A percentile compares a stretch with the other conserved stretches of the same genome.
Conservation (phyloP, 2,888 invertebrate species). For the Dusona sp. region DNA sequence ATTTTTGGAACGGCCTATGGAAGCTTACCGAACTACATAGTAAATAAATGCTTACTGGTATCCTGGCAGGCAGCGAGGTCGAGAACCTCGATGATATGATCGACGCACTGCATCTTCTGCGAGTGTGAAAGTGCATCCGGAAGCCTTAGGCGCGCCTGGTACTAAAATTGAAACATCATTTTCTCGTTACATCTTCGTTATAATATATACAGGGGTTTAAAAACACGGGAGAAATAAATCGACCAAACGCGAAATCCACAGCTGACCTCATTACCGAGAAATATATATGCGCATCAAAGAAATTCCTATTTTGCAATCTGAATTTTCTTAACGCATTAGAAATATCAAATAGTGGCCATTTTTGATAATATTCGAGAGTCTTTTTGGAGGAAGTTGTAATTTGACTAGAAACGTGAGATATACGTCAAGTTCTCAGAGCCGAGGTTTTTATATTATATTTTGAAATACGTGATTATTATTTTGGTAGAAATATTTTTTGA, state of each 20-base stretch:
- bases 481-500: background rate
- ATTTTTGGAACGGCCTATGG: conserved; percentile 3
- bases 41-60: conserved; percentile 87
- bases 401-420: background rate
- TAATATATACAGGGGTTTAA: conserved; percentile 45
- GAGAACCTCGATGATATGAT: conserved; percentile 91
- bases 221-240: conserved; percentile 25
- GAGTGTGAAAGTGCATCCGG: conserved; percentile 90
- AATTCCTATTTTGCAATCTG: conserved; percentile 46
- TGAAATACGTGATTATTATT: background rate
- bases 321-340: conserved; percentile 1
- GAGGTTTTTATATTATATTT: background rate
- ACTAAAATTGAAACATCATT: conserved; percentile 84
- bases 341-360: conserved; percentile 11
- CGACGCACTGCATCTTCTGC: conserved; percentile 92
- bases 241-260: conserved; percentile 16
- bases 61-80: conserved; percentile 91
- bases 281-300: conserved; percentile 54
- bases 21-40: conserved; percentile 1
- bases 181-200: conserved; percentile 67
- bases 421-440: background rate
- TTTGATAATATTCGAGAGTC: background rate
- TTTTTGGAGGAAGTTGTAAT: background rate
- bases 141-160: conserved; percentile 87
- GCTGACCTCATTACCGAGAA: conserved; percentile 52